Conservation (phyloP, 2,888 invertebrate genomes). For the Cosmorhoe ocellata region DNA sequence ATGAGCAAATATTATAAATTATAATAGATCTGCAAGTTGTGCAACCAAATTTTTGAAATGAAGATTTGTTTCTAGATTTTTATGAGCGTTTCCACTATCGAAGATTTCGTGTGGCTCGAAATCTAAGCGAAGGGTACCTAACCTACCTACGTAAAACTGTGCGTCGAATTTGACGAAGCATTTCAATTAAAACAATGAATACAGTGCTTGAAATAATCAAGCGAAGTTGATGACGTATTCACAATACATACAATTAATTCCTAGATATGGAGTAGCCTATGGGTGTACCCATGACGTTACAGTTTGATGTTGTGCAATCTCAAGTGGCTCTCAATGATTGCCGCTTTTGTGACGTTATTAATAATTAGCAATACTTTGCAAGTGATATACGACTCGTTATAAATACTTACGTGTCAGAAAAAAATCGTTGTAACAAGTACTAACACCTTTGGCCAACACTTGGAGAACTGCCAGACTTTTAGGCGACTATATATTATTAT, state of each 20-base stretch:
- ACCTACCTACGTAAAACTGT: too few species aligned
- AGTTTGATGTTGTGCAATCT: slow-evolving; percentile 26
- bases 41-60: too few species aligned
- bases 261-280: neutral
- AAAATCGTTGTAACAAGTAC: neutral
- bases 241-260: neutral
- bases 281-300: slow-evolving; percentile 20
- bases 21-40: too few species aligned
- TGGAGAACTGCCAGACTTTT: neutral
- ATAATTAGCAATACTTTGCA: slow-evolving; percentile 14
- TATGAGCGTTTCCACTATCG: too few species aligned
- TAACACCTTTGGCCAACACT: neutral
- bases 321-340: slow-evolving; percentile 23
- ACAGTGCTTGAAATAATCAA: too few species aligned
- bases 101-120: too few species aligned
- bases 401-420: neutral
- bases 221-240: neutral
- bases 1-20: too few species aligned
- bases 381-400: slow-evolving; percentile 2
- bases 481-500: neutral
- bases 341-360: slow-evolving; percentile 22
- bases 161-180: too few species aligned
- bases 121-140: too few species aligned
- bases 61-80: too few species aligned
- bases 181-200: too few species aligned